Evolutionary conservation across 2,888 invertebrate species (phyloP), one percentile per base, ranked within the genome.

Genomic region (Periphyllus acericola): DNA sequence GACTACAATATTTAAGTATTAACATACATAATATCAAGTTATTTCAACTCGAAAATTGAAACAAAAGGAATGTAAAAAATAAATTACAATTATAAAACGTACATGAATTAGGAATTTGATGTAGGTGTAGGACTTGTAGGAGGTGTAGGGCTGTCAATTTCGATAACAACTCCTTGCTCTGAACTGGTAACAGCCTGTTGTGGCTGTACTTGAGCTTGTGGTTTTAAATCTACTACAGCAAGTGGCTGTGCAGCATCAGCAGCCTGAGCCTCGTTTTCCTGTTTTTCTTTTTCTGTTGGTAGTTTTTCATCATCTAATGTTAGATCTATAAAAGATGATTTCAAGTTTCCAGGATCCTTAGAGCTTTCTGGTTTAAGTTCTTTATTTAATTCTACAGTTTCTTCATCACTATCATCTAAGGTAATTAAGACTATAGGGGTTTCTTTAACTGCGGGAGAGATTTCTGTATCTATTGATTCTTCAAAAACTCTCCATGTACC

Each of bases 401-500:
- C 66, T 29, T 80, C 84, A n/a, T 86, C 83, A 32, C 76, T 78
- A 40, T 88, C 88, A 60, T 89, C 89, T 68, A 89, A 80, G 74
- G 68, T 55, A 19, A 89, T 87, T 32, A 89, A 86, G 75, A 89
- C 89, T 19, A 84, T 87, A 8, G 88, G 83, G 55, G 88, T 88
- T 19, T 89, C 88, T 55, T 85, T 89, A 46, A 36, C 36, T 21
- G 74, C 75, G 34, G 88, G 76, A 71, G 60, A 32, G 60, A 0
- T 60, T 32, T 81, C 74, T 14, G 40, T 3, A 8, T 80, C 81
- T 79, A 86, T 86, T 19, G 60, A 79, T 32, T 93, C 91, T 66
- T 93, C 92, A 90, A 95, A 94, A 90, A 95, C 94, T 32, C 95
- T 96, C 96, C 96, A 97, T 76, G 94, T 95, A 89, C 97, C 96